phyloP scores from a whole-genome alignment of 1,140 invertebrate genomes.

The Drosophila kanapiae region DNA sequence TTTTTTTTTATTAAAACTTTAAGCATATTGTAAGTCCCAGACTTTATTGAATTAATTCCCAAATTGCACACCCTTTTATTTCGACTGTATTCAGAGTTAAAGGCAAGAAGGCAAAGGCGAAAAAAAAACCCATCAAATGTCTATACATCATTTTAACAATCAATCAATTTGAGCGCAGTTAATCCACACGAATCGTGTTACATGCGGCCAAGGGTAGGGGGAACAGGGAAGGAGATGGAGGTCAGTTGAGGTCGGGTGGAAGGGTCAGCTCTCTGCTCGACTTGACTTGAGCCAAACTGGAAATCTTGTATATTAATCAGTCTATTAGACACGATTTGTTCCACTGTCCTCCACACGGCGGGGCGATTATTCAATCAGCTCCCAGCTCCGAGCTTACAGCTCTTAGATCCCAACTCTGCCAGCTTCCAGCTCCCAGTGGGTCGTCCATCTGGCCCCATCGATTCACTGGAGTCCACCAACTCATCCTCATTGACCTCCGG shows the following conservation, averaged over 20 bases:
- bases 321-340: conserved; percentile 82
- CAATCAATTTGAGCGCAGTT: conserved; percentile 81
- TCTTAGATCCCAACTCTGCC: conserved; percentile 3
- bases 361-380: conserved; percentile 78
- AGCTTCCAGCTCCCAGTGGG: conserved; percentile 48
- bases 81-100: background rate
- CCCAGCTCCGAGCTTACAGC: background rate
- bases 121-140: conserved; percentile 70
- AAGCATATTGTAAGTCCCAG: background rate
- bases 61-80: background rate
- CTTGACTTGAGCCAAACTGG: conserved; percentile 66
- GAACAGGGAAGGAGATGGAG: conserved; percentile 8
- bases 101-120: conserved; percentile 34
- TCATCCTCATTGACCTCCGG: background rate
- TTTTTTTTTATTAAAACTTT: background rate
- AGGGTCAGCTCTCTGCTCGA: conserved; percentile 38
- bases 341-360: conserved; percentile 57
- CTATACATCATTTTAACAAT: conserved; percentile 82
- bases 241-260: background rate
- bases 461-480: conserved; percentile 20
- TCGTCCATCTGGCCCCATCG: conserved; percentile 45
- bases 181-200: conserved; percentile 80
- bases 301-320: conserved; percentile 83
- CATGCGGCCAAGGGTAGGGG: conserved; percentile 47
- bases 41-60: background rate